Conservation (phyloP, 1,140 invertebrate species). For the Drosophila bocki region DNA sequence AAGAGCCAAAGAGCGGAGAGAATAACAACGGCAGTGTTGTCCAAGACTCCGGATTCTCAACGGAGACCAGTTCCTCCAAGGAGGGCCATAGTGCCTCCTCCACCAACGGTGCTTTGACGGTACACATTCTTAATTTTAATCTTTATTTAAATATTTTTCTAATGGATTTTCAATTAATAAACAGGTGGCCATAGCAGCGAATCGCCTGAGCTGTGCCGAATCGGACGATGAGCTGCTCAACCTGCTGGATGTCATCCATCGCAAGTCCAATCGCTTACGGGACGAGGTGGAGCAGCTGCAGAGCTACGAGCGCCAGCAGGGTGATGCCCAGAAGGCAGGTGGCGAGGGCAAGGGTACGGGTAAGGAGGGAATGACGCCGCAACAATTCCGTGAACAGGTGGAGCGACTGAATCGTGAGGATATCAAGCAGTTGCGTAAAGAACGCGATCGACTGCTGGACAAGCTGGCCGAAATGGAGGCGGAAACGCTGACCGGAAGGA, state of each 20-base stretch:
- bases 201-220: constrained; percentile 85
- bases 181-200: constrained; percentile 77
- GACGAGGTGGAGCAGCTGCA: constrained; percentile 89
- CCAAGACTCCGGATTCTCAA: constrained; percentile 94
- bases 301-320: constrained; percentile 65
- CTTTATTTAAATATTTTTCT: background rate
- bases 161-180: background rate
- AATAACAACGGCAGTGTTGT: constrained; percentile 88
- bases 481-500: constrained; percentile 88
- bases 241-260: constrained; percentile 93
- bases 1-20: constrained; percentile 86
- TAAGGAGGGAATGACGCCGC: constrained; percentile 65
- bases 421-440: constrained; percentile 87
- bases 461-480: constrained; percentile 90
- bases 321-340: constrained; percentile 18
- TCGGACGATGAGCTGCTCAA: constrained; percentile 94
- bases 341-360: constrained; percentile 27
- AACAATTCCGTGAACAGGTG: constrained; percentile 80
- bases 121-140: background rate
- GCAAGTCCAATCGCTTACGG: constrained; percentile 90
- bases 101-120: constrained; percentile 84
- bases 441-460: constrained; percentile 90
- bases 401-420: constrained; percentile 85
- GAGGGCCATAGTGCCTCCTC: constrained; percentile 88
- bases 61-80: constrained; percentile 91